These are phyloP conservation scores for Anarrhichthys ocellatus DNA, from an alignment of 2,113 vertebrate genomes.

Conservation along the genomic window DNA sequence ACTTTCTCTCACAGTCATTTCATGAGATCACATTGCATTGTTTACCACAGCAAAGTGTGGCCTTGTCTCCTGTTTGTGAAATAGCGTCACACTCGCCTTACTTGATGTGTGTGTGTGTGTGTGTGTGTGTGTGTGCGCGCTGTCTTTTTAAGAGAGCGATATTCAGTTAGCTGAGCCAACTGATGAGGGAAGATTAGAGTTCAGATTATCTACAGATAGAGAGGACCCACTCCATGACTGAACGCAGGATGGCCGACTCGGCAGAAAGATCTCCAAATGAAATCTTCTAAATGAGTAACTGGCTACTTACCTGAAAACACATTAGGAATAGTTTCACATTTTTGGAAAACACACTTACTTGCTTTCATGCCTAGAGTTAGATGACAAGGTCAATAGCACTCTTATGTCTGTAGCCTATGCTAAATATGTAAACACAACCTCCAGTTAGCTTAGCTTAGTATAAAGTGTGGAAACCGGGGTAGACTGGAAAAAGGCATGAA, in stretches of 20 bases:
- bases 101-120: slow-evolving; percentile 18
- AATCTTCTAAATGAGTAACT: slow-evolving; percentile 57
- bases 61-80: slow-evolving; percentile 25
- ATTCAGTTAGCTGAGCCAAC: slow-evolving; percentile 66
- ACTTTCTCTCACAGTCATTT: slow-evolving; percentile 34
- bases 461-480: not conserved
- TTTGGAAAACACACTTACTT: not conserved
- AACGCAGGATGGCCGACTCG: slow-evolving; percentile 28
- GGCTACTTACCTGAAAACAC: slow-evolving; percentile 51
- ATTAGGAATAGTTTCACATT: slow-evolving; percentile 25
- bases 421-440: not conserved
- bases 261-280: slow-evolving; percentile 59
- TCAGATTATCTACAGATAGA: slow-evolving; percentile 72
- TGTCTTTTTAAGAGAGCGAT: slow-evolving; percentile 56
- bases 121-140: slow-evolving; percentile 13
- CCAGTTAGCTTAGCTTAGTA: not conserved
- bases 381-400: not conserved
- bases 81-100: slow-evolving; percentile 3
- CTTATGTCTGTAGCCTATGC: not conserved
- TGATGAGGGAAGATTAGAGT: slow-evolving; percentile 69
- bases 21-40: slow-evolving; percentile 25
- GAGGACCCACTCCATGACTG: slow-evolving; percentile 48
- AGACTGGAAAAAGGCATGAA: not conserved
- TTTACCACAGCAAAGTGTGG: slow-evolving; percentile 36
- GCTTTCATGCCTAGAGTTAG: not conserved